These are phyloP conservation scores for Campoplex nolae DNA, from an alignment of 2,888 invertebrate genomes.

Conservation along the genomic window DNA sequence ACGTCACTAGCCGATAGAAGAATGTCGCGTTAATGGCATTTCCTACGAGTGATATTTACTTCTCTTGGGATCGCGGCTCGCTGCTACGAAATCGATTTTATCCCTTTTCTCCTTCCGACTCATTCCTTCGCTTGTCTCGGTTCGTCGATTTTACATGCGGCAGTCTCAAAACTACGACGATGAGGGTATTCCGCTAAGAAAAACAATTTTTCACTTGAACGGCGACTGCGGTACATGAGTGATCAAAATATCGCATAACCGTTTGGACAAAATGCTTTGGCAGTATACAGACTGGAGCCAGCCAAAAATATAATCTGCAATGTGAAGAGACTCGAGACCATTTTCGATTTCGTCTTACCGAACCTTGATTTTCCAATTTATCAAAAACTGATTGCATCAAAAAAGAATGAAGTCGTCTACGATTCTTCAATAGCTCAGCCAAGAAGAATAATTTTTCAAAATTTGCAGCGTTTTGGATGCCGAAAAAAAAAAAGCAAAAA, in stretches of 20 bases:
- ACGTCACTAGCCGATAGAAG: constrained; percentile 17
- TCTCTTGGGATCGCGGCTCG: constrained; percentile 27
- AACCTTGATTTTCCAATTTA: background rate
- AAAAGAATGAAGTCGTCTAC: too few relatives aligned
- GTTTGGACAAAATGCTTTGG: background rate
- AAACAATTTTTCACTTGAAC: constrained; percentile 21
- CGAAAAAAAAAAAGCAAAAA: background rate
- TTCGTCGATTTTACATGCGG: constrained; percentile 17
- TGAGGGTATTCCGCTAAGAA: constrained; percentile 9
- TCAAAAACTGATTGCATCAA: background rate
- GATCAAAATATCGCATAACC: background rate
- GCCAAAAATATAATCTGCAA: background rate
- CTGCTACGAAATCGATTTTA: constrained; percentile 54
- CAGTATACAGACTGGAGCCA: background rate
- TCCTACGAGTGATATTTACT: constrained; percentile 34
- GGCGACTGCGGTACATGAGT: background rate
- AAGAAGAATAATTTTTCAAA: background rate
- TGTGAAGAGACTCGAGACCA: background rate
- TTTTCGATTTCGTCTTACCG: background rate
- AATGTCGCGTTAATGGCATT: constrained; percentile 24
- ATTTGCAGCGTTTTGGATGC: background rate
- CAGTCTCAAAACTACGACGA: background rate
- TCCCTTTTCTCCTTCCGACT: constrained; percentile 6
- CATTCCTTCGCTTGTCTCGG: constrained; percentile 42
- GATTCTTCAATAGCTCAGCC: too few relatives aligned